Conservation (phyloP, 2,888 invertebrate genomes). For the Macaria notata region DNA sequence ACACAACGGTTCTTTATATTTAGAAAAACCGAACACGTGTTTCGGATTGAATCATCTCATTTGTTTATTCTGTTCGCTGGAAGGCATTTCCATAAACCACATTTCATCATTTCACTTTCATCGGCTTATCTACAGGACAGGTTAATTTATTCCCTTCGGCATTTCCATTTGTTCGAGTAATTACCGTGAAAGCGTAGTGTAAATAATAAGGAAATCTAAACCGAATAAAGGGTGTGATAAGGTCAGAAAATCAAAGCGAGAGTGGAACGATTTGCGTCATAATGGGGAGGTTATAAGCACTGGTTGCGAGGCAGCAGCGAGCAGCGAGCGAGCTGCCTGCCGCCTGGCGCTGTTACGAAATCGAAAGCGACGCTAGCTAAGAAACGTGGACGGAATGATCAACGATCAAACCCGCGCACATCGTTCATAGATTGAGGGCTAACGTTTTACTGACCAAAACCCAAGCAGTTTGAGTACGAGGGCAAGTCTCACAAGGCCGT, state of each 20-base stretch:
- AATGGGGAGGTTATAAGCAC: constrained; percentile 61
- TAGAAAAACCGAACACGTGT: constrained; percentile 67
- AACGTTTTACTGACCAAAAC: background rate
- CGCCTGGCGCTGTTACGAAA: constrained; percentile 60
- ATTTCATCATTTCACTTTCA: constrained; percentile 57
- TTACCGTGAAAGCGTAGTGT: constrained; percentile 25
- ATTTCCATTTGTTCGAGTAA: constrained; percentile 10
- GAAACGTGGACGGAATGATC: constrained; percentile 46
- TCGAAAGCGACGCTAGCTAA: constrained; percentile 57
- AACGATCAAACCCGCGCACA: background rate
- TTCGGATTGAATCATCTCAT: constrained; percentile 65
- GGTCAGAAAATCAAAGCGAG: constrained; percentile 42
- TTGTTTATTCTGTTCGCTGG: constrained; percentile 50
- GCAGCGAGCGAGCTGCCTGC: constrained; percentile 39
- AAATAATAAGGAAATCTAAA: constrained; percentile 41
- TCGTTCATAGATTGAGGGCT: background rate
- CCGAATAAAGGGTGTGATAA: constrained; percentile 36
- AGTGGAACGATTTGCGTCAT: constrained; percentile 61
- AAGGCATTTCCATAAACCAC: constrained; percentile 56
- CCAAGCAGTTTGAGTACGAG: constrained; percentile 11
- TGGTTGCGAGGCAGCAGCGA: constrained; percentile 44
- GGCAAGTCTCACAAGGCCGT: constrained; percentile 58
- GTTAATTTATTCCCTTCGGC: constrained; percentile 6
- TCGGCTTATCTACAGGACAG: constrained; percentile 25
- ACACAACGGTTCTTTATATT: constrained; percentile 72